Conservation (phyloP, 2,888 invertebrate species). For the Chamaedrilus cognettii region DNA sequence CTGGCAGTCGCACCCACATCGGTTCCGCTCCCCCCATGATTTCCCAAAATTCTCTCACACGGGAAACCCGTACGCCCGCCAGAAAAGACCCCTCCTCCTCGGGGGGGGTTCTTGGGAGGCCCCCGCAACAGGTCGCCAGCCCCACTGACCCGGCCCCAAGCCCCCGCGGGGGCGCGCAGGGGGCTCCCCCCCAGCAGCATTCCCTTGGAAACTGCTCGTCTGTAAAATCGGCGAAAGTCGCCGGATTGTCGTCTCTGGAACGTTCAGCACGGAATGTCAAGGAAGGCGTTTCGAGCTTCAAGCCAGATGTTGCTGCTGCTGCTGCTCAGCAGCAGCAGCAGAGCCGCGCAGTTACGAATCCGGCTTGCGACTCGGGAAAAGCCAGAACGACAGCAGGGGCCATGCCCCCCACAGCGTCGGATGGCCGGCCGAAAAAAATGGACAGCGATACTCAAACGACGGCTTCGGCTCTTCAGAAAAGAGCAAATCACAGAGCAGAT, state of each 20-base stretch:
- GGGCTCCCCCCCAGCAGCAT: not conserved
- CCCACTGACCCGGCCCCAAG: slow-evolving; percentile 3
- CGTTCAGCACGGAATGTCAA: not conserved
- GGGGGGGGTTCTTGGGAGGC: not conserved
- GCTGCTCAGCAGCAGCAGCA: not conserved
- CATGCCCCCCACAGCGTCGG: too few species aligned
- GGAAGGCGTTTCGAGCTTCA: not conserved
- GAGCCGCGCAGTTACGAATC: not conserved
- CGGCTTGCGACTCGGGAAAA: not conserved
- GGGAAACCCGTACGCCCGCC: not conserved
- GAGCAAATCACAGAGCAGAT: not conserved
- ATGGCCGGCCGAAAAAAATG: slow-evolving; percentile 26
- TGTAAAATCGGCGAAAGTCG: not conserved
- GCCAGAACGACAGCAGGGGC: not conserved
- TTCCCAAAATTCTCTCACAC: too few species aligned
- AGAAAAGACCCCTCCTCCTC: not conserved
- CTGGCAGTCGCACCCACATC: not conserved
- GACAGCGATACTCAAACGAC: slow-evolving; percentile 38
- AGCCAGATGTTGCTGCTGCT: not conserved
- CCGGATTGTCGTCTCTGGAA: not conserved
- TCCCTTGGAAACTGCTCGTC: not conserved
- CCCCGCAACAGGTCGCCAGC: slow-evolving; percentile 1
- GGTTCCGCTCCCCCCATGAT: too few species aligned
- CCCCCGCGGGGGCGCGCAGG: not conserved
- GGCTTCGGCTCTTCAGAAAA: slow-evolving; percentile 21